Conservation (phyloP, 2,113 vertebrate species). For the Chelonoidis abingdonii region DNA sequence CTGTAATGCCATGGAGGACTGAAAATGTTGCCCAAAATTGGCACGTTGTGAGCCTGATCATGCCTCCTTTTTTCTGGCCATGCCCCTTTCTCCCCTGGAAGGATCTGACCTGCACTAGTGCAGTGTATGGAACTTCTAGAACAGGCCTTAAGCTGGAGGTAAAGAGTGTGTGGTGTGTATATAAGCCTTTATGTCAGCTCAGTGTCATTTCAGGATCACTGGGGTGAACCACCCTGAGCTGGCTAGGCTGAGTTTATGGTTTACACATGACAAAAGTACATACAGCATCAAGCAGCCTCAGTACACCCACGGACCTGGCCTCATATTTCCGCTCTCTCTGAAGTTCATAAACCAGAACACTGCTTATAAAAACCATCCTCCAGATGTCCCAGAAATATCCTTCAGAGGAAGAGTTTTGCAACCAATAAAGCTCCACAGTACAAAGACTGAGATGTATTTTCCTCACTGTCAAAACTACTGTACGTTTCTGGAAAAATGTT, state of each 20-base stretch:
- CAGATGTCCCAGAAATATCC: background rate
- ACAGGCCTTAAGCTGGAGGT: background rate
- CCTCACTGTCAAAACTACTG: background rate
- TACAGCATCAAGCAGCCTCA: background rate
- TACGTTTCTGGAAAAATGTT: background rate
- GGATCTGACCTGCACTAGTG: background rate
- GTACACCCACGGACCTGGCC: background rate
- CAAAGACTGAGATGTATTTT: background rate
- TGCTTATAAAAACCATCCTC: background rate
- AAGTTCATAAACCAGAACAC: background rate
- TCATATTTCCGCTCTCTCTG: background rate
- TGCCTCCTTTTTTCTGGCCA: background rate
- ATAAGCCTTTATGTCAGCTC: background rate
- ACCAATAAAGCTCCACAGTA: background rate
- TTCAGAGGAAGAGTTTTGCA: background rate
- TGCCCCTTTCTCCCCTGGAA: conserved; percentile 1
- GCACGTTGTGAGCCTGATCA: background rate
- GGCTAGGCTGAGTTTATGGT: background rate
- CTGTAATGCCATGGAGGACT: background rate
- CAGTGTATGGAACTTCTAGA: background rate
- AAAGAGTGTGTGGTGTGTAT: background rate
- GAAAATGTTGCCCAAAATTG: background rate
- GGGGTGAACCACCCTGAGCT: background rate
- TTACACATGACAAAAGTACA: accelerated
- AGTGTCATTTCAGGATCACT: background rate